Evolutionary conservation across 37 sponge, comb jelly and placozoan species (phyloP).

Genomic region (Petrosia ficiformis): DNA sequence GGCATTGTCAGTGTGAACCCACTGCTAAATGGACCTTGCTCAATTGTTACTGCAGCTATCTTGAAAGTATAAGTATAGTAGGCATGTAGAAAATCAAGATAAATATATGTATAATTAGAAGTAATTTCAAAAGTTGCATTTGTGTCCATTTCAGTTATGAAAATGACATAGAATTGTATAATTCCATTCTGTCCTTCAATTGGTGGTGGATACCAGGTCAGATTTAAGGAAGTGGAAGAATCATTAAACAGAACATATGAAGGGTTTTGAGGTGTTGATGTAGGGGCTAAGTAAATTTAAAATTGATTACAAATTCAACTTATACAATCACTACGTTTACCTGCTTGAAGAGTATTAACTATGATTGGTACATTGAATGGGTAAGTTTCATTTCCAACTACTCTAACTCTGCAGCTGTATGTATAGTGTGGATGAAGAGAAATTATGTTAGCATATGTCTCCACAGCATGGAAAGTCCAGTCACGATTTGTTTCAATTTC

Average conservation of each 20-base stretch:
- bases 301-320: background rate
- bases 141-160: slow-evolving; percentile 11
- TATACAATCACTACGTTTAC: background rate
- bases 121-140: background rate
- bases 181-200: slow-evolving; percentile 10
- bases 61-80: slow-evolving; percentile 5
- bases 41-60: slow-evolving; percentile 19
- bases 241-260: background rate
- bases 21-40: background rate
- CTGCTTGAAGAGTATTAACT: background rate
- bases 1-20: background rate
- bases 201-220: slow-evolving; percentile 15
- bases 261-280: background rate
- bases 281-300: background rate
- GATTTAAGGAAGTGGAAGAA: background rate
- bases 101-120: background rate
- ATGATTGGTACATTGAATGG: background rate
- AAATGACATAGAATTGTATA: slow-evolving; percentile 5
- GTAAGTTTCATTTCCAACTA: background rate
- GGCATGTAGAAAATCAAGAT: slow-evolving; percentile 4
- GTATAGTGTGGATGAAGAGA: slow-evolving; percentile 17
- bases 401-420: slow-evolving; percentile 1
- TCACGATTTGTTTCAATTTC: slow-evolving; percentile 11
- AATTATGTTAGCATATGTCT: background rate
- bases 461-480: slow-evolving; percentile 25